phyloP scores from a whole-genome alignment of 2,797 vertebrate species.

The Hafferia zeledoni region DNA sequence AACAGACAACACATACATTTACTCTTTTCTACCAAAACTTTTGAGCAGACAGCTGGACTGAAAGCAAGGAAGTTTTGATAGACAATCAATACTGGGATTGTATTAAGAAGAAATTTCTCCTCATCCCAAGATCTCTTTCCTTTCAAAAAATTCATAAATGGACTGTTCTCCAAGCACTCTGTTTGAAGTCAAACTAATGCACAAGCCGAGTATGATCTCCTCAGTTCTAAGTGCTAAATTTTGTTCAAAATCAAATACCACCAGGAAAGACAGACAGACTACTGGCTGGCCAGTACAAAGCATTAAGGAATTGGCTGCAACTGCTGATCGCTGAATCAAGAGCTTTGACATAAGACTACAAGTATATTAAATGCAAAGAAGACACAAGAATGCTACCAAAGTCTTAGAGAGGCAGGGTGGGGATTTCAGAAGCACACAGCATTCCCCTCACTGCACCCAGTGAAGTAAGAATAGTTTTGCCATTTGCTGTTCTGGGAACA shows the following conservation, averaged over 20 bases:
- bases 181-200: not conserved
- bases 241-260: not conserved
- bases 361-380: not conserved
- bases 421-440: not conserved
- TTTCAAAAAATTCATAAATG: not conserved
- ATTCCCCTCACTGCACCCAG: not conserved
- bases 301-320: not conserved
- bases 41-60: conserved; percentile 45
- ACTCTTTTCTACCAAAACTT: conserved; percentile 40
- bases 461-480: not conserved
- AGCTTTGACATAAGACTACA: not conserved
- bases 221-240: not conserved
- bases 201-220: not conserved
- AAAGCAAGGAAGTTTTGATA: conserved; percentile 21
- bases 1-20: not conserved
- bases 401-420: not conserved
- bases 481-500: not conserved
- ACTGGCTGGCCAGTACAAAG: not conserved
- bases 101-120: not conserved
- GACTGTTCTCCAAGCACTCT: not conserved
- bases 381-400: not conserved
- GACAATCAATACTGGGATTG: not conserved
- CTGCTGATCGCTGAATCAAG: not conserved
- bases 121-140: not conserved
- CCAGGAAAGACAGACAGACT: not conserved